Evolutionary conservation across 2,888 invertebrate species (phyloP).

Genomic region (Eupithecia centaureata): DNA sequence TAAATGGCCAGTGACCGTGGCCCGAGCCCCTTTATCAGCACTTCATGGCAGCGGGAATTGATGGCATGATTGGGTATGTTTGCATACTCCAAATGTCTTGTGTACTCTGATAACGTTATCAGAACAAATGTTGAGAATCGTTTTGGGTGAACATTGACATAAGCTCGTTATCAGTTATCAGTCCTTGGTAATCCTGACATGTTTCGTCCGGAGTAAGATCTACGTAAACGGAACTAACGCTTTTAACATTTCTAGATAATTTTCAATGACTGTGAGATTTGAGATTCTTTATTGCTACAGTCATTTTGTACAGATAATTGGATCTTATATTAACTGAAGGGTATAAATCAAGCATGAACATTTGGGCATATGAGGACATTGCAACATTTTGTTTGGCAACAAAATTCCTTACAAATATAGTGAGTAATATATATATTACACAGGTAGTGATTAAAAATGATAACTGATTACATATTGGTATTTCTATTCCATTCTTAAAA

Average conservation of each 20-base stretch:
- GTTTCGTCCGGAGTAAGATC: conserved; percentile 53
- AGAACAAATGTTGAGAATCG: conserved; percentile 72
- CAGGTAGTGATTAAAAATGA: no score
- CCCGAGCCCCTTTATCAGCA: conserved; percentile 12
- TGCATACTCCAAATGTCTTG: conserved; percentile 77
- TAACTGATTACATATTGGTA: no score
- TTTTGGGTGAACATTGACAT: conserved; percentile 77
- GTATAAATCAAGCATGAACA: no score
- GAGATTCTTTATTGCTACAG: no score
- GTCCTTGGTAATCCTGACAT: conserved; percentile 63
- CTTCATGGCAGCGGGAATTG: conserved; percentile 48
- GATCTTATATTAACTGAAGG: no score
- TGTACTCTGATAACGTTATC: conserved; percentile 71
- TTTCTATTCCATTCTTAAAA: no score
- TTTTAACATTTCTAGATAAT: not conserved
- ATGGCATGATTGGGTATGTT: conserved; percentile 72
- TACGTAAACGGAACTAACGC: conserved; percentile 21
- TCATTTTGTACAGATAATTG: no score
- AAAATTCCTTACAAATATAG: no score
- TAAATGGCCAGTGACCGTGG: conserved; percentile 6
- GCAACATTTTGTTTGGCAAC: no score
- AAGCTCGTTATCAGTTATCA: conserved; percentile 66
- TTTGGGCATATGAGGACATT: no score
- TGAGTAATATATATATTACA: no score
- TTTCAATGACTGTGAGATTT: not conserved